Conservation (phyloP, 1,140 invertebrate species). For the Parasteatoda tepidariorum region DNA sequence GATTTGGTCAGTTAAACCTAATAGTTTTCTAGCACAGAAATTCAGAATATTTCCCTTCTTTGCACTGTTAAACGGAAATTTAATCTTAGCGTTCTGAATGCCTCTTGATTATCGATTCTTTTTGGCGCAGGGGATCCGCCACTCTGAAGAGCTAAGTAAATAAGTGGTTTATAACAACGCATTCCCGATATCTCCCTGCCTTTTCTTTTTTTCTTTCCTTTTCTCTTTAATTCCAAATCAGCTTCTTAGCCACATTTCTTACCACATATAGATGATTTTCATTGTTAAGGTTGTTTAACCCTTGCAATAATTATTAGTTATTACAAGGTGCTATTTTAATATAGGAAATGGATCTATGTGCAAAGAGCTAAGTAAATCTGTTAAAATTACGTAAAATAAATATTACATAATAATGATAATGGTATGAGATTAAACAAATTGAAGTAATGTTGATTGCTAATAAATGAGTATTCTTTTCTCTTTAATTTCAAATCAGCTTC, state of each 20-base stretch:
- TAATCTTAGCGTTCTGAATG: slow-evolving; percentile 36
- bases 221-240: not conserved
- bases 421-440: no score
- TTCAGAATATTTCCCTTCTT: not conserved
- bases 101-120: slow-evolving; percentile 40
- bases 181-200: slow-evolving; percentile 23
- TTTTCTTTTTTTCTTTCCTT: not conserved
- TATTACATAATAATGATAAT: no score
- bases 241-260: not conserved
- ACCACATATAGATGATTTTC: not conserved
- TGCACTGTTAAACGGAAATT: slow-evolving; percentile 36
- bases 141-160: slow-evolving; percentile 43
- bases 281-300: no score
- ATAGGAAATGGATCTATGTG: no score
- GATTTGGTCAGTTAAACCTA: no score
- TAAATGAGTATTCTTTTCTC: no score
- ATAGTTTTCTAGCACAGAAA: not conserved
- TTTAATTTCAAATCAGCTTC: no score
- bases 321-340: no score
- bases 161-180: slow-evolving; percentile 41
- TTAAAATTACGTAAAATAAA: no score
- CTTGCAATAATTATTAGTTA: no score
- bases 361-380: no score
- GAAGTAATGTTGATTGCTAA: no score
- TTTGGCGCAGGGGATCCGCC: not conserved